Evolutionary conservation across 2,797 vertebrate genomes (phyloP).

Genomic region (Dromococcyx pavoninus): DNA sequence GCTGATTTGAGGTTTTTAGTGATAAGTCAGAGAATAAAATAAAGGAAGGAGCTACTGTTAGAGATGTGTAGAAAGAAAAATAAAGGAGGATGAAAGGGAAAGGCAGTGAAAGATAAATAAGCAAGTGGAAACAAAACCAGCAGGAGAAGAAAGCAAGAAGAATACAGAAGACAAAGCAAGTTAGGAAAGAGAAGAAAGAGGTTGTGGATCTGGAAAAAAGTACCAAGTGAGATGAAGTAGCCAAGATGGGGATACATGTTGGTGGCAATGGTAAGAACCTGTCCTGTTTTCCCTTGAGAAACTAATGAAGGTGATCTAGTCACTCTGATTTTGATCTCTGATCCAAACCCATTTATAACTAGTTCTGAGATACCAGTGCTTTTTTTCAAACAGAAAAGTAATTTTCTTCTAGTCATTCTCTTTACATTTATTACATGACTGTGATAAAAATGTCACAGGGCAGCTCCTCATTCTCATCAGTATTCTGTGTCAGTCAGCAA

Average conservation of each 20-base stretch:
- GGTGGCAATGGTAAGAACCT: background rate
- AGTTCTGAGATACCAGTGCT: background rate
- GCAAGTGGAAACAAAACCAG: background rate
- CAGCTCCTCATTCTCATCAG: background rate
- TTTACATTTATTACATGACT: background rate
- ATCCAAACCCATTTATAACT: background rate
- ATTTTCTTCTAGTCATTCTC: background rate
- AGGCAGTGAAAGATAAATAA: background rate
- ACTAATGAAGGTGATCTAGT: background rate
- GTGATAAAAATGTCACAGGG: background rate
- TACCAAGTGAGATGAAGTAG: background rate
- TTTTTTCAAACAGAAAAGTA: background rate
- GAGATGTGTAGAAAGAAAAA: background rate
- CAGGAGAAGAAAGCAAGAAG: background rate
- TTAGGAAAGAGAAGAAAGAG: background rate
- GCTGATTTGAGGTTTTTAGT: background rate
- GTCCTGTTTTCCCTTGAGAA: background rate
- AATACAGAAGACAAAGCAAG: background rate
- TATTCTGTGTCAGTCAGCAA: background rate
- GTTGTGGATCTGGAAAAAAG: background rate
- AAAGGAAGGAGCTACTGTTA: background rate
- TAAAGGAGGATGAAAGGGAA: background rate
- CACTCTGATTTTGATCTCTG: background rate
- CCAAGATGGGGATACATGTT: background rate
- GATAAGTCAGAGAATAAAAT: background rate